A percentile compares a stretch with the other conserved stretches of the same genome.
These are phyloP conservation scores for Aphrophora alni DNA, from an alignment of 2,888 invertebrate genomes.

Conservation along the genomic window DNA sequence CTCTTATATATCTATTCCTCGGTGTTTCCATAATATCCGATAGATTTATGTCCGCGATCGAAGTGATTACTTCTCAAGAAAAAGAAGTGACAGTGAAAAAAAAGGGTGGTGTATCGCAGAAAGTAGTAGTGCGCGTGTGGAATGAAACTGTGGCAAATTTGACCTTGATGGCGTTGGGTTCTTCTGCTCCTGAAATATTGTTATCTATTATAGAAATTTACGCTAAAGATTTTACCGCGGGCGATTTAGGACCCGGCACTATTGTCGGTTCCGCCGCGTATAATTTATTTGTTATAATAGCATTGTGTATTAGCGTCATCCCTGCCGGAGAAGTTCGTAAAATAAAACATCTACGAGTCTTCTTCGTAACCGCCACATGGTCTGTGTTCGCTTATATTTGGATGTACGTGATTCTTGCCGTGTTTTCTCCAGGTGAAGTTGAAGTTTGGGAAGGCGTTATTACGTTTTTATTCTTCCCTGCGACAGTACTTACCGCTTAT, in stretches of 20 bases:
- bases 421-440: slow-evolving; percentile 84
- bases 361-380: slow-evolving; percentile 97
- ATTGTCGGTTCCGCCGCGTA: slow-evolving; percentile 99
- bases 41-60: slow-evolving; percentile 99
- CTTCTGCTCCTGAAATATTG: slow-evolving; percentile 97
- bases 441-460: slow-evolving; percentile 98
- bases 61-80: slow-evolving; percentile 98
- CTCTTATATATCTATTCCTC: slow-evolving; percentile 93
- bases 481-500: slow-evolving; percentile 95
- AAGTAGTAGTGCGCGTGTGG: slow-evolving; percentile 95
- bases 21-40: slow-evolving; percentile 99
- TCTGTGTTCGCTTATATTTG: slow-evolving; percentile 98
- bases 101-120: slow-evolving; percentile 85
- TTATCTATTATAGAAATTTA: slow-evolving; percentile 97
- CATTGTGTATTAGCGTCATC: slow-evolving; percentile 89
- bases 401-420: slow-evolving; percentile 93
- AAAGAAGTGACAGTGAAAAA: slow-evolving; percentile 91
- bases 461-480: slow-evolving; percentile 96
- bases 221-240: slow-evolving; percentile 93
- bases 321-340: slow-evolving; percentile 90
- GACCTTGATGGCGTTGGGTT: slow-evolving; percentile 98
- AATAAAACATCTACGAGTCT: slow-evolving; percentile 95
- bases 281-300: slow-evolving; percentile 97
- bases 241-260: slow-evolving; percentile 97
- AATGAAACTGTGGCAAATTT: slow-evolving; percentile 99